phyloP scores from a whole-genome alignment of 2,888 invertebrate species.

The Prenolepis imparis region DNA sequence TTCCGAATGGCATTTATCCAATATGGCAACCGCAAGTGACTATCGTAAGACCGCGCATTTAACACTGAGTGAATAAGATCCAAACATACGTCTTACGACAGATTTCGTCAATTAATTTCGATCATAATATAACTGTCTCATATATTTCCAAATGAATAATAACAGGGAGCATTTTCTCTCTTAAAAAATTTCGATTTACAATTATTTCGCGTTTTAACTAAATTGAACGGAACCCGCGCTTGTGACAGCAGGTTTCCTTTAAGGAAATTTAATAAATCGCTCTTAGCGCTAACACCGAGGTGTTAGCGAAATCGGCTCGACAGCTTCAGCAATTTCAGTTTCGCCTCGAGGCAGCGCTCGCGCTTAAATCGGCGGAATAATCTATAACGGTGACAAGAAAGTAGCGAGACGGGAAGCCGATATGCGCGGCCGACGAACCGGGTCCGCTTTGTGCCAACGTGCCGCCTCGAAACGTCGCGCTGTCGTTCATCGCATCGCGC shows the following conservation, averaged over 20 bases:
- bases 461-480: constrained; percentile 23
- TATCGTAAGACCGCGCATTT: neutral
- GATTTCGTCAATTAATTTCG: neutral
- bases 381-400: constrained; percentile 69
- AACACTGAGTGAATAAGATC: neutral
- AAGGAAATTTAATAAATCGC: constrained; percentile 1
- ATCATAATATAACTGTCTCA: neutral
- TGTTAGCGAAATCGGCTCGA: neutral
- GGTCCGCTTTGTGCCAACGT: constrained; percentile 59
- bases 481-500: constrained; percentile 62
- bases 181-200: neutral
- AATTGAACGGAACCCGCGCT: neutral
- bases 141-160: neutral
- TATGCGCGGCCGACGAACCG: constrained; percentile 49
- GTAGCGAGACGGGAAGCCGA: constrained; percentile 60
- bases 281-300: neutral
- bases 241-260: neutral
- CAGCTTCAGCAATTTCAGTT: constrained; percentile 22
- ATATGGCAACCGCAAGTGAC: constrained; percentile 6
- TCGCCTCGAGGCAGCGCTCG: neutral
- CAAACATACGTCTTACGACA: neutral
- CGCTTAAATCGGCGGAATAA: constrained; percentile 61
- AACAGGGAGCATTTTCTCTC: neutral
- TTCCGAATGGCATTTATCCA: constrained; percentile 21
- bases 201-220: neutral